Base-by-base conservation (phyloP, 2,797 vertebrate species). In the Eremophila alpestris region DNA sequence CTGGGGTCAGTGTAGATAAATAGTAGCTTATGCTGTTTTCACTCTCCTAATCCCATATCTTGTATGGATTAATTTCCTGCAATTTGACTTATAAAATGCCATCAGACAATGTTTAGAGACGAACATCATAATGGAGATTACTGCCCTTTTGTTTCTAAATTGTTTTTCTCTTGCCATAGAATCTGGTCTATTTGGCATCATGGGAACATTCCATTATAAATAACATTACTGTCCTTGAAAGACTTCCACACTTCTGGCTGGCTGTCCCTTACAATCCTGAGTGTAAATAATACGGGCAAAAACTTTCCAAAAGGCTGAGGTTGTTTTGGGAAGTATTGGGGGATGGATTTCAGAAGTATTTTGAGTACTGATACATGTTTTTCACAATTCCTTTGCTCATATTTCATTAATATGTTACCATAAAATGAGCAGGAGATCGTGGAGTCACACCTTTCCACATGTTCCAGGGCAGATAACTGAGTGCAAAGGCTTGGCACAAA, bases 1-100 rank as follows among this genome's bases (percentile, higher is more conserved):
- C 85, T 93, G 67, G 78, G 89, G 83, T 95, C 96, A 96, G 60
- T 58, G 60, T 63, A 86, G 38, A 45, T 70, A 96, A 95, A 94
- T 41, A 91, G 67, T 22, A 84, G 54, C 3, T 90, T 80, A 52
- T 55, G 56, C 11, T 91, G 11, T 3, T 93, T 85, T 80, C 83
- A 29, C 26, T 34, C 15, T 86, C 46, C 65, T 69, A 83, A 91
- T 34, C 54, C 65, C 24, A 4, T 93, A 70, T 67, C n/a, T 63
- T 82, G 13, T 70, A 83, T 38, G 46, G 77, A 75, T 89, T 93
- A 38, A 87, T 77, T 96, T 95, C 84, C 93, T 86, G 49, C 20
- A 96, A 95, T 95, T 45, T 78, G 18, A 29, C 93, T 93, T 24
- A 54, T 90, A 71, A 91, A 96, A 96, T 18, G 32, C 70, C 63